Evolutionary conservation across 2,888 invertebrate genomes (phyloP), one percentile per base, ranked within the genome.

Genomic region (Abscondita cerata): DNA sequence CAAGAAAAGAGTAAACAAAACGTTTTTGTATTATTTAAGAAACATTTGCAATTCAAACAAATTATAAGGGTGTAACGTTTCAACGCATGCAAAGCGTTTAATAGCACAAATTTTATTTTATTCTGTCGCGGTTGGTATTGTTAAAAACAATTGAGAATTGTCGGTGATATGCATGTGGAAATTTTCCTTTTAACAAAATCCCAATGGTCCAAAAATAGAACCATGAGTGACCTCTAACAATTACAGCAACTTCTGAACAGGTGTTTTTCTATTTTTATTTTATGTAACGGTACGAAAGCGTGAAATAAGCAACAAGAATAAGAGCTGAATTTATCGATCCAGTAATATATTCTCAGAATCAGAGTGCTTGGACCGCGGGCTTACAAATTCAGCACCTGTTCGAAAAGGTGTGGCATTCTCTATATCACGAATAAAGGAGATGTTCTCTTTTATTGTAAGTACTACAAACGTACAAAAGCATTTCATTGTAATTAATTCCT

Each of bases 331-430:
- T 33, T 64, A 66, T 64, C 62, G 64, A 66, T 64, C 66, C 59
- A 59, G 59, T 56, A 41, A 20, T 54, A 53, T 52, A 63, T 63
- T 63, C 63, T 66, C 60, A 59, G 48, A 60, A 63, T 56, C 59
- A 56, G 59, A 66, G 60, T 60, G 65, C 57, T 66, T 56, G 63
- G 59, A 57, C 65, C 58, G 57, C 65, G 56, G 60, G 65, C 63
- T 66, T 66, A 59, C 62, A 47, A 52, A 47, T 38, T 57, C 62
- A 50, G 64, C 52, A 64, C 64, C 62, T 59, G 62, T 62, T 59
- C 57, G 48, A 59, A 59, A 52, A 64, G 66, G 64, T 66, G 66
- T 64, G 64, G 64, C 66, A 53, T 62, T 53, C 44, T 52, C 34
- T 51, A 57, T 50, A 46, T 47, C 56, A 54, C 60, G 33, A 51